A percentile compares a stretch with the other conserved stretches of the same genome.
These are phyloP conservation scores for Amphipyra berbera DNA, from an alignment of 2,888 invertebrate species.

Conservation along the genomic window DNA sequence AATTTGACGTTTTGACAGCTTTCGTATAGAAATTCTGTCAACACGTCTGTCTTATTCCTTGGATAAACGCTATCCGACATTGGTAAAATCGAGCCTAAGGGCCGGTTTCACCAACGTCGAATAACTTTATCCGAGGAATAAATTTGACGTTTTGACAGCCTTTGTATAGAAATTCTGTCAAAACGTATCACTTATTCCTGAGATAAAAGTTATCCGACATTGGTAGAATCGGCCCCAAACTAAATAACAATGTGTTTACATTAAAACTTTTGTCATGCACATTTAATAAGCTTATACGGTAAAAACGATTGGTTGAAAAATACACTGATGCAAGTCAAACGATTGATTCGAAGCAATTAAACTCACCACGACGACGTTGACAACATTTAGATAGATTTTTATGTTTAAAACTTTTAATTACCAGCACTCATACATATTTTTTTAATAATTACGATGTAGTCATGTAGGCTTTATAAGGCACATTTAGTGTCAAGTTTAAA, in stretches of 20 bases:
- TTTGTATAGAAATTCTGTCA: too few species aligned
- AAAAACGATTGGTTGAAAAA: constrained; percentile 35
- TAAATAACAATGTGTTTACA: constrained; percentile 36
- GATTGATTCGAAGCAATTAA: constrained; percentile 36
- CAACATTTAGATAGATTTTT: constrained; percentile 38
- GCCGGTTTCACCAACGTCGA: too few species aligned
- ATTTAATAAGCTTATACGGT: constrained; percentile 20
- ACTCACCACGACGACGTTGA: constrained; percentile 36
- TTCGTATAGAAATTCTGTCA: too few species aligned
- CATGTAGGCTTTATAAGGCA: constrained; percentile 18
- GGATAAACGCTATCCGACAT: too few species aligned
- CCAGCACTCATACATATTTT: constrained; percentile 20
- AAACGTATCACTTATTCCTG: too few species aligned
- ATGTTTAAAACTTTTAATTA: constrained; percentile 29
- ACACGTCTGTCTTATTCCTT: too few species aligned
- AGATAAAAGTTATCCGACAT: too few species aligned
- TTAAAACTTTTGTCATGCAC: constrained; percentile 39
- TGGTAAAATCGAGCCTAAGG: too few species aligned
- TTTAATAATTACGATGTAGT: not conserved
- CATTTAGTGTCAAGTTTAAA: constrained; percentile 1
- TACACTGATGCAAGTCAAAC: constrained; percentile 1
- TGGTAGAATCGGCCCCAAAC: too few species aligned
- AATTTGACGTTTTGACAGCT: too few species aligned
- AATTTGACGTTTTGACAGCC: too few species aligned
- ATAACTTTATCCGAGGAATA: too few species aligned